A percentile compares a stretch with the other conserved stretches of the same genome.
Evolutionary conservation across 2,888 invertebrate species (phyloP).

Genomic region (Anagyrus pseudococci): DNA sequence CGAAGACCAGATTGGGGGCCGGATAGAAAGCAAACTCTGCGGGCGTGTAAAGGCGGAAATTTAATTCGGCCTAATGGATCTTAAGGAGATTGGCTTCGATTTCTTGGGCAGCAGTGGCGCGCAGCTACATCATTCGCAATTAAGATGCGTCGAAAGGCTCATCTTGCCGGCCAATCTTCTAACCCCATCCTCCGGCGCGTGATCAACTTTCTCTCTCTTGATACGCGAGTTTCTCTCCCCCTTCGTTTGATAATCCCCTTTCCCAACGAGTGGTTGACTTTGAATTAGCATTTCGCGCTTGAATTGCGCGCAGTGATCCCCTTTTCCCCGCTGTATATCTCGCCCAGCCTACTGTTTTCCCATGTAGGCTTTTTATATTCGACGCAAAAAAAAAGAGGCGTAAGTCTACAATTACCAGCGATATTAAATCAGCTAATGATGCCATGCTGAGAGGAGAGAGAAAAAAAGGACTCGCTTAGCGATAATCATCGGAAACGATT

Average conservation of each 20-base stretch:
- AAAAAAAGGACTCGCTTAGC: too few species aligned
- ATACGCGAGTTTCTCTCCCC: not conserved
- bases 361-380: too few species aligned
- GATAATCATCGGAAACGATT: too few species aligned
- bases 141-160: conserved; percentile 13
- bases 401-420: too few species aligned
- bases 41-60: not conserved
- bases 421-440: too few species aligned
- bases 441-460: too few species aligned
- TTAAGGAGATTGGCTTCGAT: conserved; percentile 6
- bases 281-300: not conserved
- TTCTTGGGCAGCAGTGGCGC: not conserved
- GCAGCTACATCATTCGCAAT: conserved; percentile 16
- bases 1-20: too few species aligned
- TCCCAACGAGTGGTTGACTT: not conserved
- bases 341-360: too few species aligned
- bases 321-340: too few species aligned
- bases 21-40: not conserved
- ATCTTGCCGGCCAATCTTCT: not conserved
- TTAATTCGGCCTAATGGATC: conserved; percentile 21
- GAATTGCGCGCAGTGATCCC: not conserved
- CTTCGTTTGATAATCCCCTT: not conserved
- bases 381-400: too few species aligned
- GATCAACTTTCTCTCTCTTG: not conserved
- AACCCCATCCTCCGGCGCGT: not conserved